Conservation (phyloP, 2,888 invertebrate species). For the Drosophila kambysellisi region DNA sequence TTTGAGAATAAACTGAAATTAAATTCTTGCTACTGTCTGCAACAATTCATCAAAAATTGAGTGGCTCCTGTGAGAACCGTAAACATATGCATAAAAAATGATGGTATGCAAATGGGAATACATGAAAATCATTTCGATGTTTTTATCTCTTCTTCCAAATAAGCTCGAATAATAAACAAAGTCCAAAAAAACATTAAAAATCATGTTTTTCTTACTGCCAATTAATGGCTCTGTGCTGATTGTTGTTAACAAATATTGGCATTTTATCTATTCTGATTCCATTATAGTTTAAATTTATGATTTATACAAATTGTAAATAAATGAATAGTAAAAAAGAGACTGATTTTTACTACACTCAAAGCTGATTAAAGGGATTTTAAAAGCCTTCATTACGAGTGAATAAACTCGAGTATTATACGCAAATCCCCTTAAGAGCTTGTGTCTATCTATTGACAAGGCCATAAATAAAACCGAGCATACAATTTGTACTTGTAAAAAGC, state of each 20-base stretch:
- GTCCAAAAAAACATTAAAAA: neutral
- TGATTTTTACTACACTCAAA: neutral
- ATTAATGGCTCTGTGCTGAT: neutral
- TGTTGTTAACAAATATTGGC: neutral
- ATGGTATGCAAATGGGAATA: slow-evolving; percentile 9
- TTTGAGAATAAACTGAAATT: slow-evolving; percentile 17
- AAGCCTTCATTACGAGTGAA: slow-evolving; percentile 3
- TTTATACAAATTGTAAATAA: neutral
- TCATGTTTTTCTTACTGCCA: neutral
- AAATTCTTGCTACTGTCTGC: slow-evolving; percentile 32
- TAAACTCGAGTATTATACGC: neutral
- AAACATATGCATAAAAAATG: slow-evolving; percentile 9
- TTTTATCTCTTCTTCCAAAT: slow-evolving; percentile 11
- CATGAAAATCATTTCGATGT: slow-evolving; percentile 38
- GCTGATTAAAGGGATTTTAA: slow-evolving; percentile 9
- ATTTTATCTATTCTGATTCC: neutral
- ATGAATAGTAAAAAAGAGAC: neutral
- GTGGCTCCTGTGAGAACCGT: slow-evolving; percentile 8
- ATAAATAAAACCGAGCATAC: slow-evolving; percentile 31
- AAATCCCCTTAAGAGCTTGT: slow-evolving; percentile 1
- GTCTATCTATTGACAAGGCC: slow-evolving; percentile 5
- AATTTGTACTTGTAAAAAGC: slow-evolving; percentile 10
- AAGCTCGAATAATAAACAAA: neutral
- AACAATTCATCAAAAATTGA: slow-evolving; percentile 19
- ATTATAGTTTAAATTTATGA: neutral